Percentiles rank a stretch among this genome's conserved stretches.
phyloP scores from a whole-genome alignment of 2,888 invertebrate species.

The Marasmarcha lunaedactyla region DNA sequence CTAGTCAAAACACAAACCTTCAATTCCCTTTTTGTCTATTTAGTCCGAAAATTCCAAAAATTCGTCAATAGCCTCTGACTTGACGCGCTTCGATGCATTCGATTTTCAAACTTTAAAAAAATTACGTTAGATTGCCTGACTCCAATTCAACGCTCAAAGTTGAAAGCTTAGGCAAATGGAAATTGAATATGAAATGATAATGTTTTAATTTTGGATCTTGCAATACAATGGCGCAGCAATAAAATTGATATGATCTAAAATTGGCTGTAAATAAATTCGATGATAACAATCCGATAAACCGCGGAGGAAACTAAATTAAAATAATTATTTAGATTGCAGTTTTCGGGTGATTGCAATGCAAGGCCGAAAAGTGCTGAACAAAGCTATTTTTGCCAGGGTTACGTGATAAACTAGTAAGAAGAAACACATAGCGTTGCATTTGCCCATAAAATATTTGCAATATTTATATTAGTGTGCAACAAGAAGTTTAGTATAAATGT shows the following conservation, averaged over 20 bases:
- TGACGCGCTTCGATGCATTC: neutral
- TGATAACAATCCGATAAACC: constrained; percentile 20
- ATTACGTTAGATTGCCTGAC: neutral
- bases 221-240: neutral
- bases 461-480: too few relatives aligned
- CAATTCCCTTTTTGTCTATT: constrained; percentile 17
- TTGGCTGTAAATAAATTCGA: constrained; percentile 14
- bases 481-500: too few relatives aligned
- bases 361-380: constrained; percentile 18
- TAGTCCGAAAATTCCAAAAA: constrained; percentile 10
- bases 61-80: neutral
- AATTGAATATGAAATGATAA: neutral
- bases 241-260: constrained; percentile 15
- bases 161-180: neutral
- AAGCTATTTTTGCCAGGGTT: constrained; percentile 18
- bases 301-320: constrained; percentile 39
- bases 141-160: neutral
- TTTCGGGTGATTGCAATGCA: constrained; percentile 25
- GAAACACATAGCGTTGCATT: too few relatives aligned
- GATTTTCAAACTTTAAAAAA: neutral
- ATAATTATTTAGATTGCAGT: constrained; percentile 56
- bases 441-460: too few relatives aligned
- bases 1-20: constrained; percentile 20
- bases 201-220: neutral
- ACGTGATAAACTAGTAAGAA: neutral